These are phyloP conservation scores for Schlechtendalia chinensis DNA, from an alignment of 1,140 invertebrate species.

Conservation along the genomic window DNA sequence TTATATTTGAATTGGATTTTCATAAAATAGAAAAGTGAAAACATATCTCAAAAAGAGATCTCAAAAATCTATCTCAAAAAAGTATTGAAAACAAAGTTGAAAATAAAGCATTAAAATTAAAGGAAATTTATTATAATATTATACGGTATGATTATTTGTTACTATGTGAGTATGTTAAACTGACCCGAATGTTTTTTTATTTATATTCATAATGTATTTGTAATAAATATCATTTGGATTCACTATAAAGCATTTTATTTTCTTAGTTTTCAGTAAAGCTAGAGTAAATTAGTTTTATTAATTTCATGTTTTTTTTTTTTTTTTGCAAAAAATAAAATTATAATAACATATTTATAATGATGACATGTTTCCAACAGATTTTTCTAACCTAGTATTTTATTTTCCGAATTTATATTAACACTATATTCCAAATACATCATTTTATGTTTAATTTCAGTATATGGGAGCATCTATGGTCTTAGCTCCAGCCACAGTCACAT, in stretches of 20 bases:
- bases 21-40: background rate
- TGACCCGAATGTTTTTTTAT: constrained; percentile 20
- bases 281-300: background rate
- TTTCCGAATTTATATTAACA: too few relatives aligned
- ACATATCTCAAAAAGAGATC: background rate
- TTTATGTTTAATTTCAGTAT: constrained; percentile 53
- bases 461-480: constrained; percentile 54
- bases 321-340: too few relatives aligned
- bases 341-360: too few relatives aligned
- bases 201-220: background rate
- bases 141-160: constrained; percentile 5
- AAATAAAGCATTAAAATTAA: constrained; percentile 15
- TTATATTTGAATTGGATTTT: background rate
- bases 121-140: constrained; percentile 19
- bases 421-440: too few relatives aligned
- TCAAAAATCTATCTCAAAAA: background rate
- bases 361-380: background rate
- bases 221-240: background rate
- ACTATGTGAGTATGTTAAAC: constrained; percentile 7
- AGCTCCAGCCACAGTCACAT: constrained; percentile 54
- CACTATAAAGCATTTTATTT: background rate
- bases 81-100: background rate
- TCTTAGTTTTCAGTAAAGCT: background rate
- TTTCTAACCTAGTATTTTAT: background rate
- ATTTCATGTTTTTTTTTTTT: too few relatives aligned